Evolutionary conservation across 2,797 vertebrate species (phyloP).

Genomic region (Cyclopterus lumpus): DNA sequence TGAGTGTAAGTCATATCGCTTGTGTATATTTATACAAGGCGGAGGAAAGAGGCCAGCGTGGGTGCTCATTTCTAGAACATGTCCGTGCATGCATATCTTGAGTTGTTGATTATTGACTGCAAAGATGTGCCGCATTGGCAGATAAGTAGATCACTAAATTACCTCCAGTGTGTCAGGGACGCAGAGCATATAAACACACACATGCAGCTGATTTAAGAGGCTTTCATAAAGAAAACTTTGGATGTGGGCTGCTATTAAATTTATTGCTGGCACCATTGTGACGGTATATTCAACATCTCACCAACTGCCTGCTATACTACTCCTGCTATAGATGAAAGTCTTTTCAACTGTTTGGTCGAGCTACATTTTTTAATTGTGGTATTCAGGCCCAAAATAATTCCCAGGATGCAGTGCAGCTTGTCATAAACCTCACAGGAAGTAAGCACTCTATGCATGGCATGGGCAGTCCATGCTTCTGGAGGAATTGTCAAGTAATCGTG

Average conservation of each 20-base stretch:
- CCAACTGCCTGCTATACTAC: constrained; percentile 17
- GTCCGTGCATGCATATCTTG: constrained; percentile 26
- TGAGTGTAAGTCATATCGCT: constrained; percentile 1
- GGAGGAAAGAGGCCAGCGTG: background rate
- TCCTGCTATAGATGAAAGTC: constrained; percentile 24
- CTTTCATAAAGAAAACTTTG: background rate
- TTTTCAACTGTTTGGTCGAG: background rate
- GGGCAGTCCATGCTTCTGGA: background rate
- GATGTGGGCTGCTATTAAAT: background rate
- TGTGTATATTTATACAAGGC: constrained; percentile 6
- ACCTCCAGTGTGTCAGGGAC: constrained; percentile 24
- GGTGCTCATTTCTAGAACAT: constrained; percentile 25
- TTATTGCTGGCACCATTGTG: background rate
- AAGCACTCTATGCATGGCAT: background rate
- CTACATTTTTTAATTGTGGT: background rate
- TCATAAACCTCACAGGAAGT: background rate
- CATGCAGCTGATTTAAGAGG: background rate
- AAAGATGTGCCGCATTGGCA: constrained; percentile 36
- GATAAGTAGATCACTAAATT: constrained; percentile 16
- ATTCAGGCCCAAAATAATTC: background rate
- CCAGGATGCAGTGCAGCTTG: constrained; percentile 1
- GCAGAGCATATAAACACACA: background rate
- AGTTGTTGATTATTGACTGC: constrained; percentile 29
- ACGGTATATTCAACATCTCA: constrained; percentile 26
- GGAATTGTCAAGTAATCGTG: background rate